phyloP scores from a whole-genome alignment of 1,140 invertebrate genomes.

The Brachionus sp. region DNA sequence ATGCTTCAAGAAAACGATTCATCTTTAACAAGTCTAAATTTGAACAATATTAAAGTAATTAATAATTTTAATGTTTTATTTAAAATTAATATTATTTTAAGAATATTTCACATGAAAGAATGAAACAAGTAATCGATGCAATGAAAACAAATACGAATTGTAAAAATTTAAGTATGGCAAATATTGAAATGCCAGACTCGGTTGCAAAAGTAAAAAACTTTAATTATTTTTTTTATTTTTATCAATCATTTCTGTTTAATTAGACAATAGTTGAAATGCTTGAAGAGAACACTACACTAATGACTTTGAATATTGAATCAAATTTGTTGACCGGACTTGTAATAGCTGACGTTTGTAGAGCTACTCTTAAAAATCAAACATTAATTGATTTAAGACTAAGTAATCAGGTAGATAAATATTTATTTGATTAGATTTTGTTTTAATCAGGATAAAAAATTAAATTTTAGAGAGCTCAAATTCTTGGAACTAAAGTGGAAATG shows the following conservation, averaged over 20 bases:
- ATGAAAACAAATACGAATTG: constrained; percentile 83
- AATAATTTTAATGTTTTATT: neutral
- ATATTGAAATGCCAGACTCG: constrained; percentile 84
- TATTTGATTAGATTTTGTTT: neutral
- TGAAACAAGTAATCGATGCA: constrained; percentile 80
- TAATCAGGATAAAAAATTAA: neutral
- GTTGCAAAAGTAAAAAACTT: constrained; percentile 65
- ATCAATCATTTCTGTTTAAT: neutral
- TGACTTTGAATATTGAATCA: constrained; percentile 88
- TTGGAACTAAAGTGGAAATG: constrained; percentile 97
- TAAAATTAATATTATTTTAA: constrained; percentile 60
- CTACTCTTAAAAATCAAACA: constrained; percentile 76
- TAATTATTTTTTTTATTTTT: neutral
- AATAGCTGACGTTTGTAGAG: constrained; percentile 77
- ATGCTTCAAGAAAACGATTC: constrained; percentile 81
- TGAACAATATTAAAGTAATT: constrained; percentile 87
- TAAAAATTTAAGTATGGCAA: constrained; percentile 84
- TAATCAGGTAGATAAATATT: constrained; percentile 75
- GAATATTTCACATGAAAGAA: constrained; percentile 94
- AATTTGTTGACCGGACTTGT: constrained; percentile 80
- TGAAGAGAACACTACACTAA: constrained; percentile 77
- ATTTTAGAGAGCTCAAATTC: constrained; percentile 77
- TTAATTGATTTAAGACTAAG: constrained; percentile 88
- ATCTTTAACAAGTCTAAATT: constrained; percentile 80
- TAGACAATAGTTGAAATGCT: constrained; percentile 67